These are phyloP conservation scores for Stegastes partitus DNA, from an alignment of 2,113 vertebrate genomes.

Conservation along the genomic window DNA sequence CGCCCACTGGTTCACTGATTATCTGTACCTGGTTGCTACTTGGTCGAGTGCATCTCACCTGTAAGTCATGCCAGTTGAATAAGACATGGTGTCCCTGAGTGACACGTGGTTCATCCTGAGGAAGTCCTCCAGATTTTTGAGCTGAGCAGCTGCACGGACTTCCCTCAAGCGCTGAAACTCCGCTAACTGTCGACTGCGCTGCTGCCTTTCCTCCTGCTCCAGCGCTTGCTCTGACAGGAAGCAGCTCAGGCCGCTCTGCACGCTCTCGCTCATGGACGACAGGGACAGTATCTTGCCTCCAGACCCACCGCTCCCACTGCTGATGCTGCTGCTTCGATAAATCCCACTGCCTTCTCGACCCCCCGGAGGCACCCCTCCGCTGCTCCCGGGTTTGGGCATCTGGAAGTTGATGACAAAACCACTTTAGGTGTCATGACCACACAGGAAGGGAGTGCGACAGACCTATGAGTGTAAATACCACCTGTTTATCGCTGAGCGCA, in stretches of 20 bases:
- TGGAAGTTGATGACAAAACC: conserved; percentile 56
- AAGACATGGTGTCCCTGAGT: conserved; percentile 87
- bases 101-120: conserved; percentile 92
- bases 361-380: conserved; percentile 56
- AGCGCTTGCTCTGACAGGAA: conserved; percentile 90
- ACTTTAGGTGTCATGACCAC: background rate
- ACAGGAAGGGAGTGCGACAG: background rate
- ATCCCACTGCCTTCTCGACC: conserved; percentile 58
- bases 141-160: conserved; percentile 90
- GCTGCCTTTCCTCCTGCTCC: conserved; percentile 85
- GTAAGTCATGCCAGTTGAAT: conserved; percentile 91
- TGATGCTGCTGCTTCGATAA: conserved; percentile 78
- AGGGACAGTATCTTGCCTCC: conserved; percentile 89
- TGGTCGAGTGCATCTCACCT: conserved; percentile 84
- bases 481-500: too few relatives aligned
- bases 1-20: background rate
- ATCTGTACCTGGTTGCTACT: too few relatives aligned
- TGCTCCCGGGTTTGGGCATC: conserved; percentile 76
- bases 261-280: conserved; percentile 90
- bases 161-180: conserved; percentile 90
- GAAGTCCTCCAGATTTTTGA: conserved; percentile 94
- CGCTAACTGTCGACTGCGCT: conserved; percentile 83
- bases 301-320: conserved; percentile 66
- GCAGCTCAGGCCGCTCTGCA: conserved; percentile 90
- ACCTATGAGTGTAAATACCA: too few relatives aligned